These are phyloP conservation scores for Epizoanthus stellaris DNA, from an alignment of 92 coral and sea anemone genomes.

Conservation along the genomic window DNA sequence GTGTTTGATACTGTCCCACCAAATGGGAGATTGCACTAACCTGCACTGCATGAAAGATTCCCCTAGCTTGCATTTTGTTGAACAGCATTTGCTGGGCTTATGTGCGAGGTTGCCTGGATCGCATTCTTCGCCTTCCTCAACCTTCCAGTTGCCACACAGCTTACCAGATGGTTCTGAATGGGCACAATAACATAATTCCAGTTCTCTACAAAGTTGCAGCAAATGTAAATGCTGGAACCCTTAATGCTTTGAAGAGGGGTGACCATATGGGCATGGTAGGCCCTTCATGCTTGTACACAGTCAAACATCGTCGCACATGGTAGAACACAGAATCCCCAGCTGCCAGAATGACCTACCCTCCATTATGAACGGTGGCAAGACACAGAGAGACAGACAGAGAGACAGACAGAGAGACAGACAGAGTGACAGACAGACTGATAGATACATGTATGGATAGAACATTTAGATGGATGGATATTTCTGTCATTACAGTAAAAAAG, in stretches of 20 bases:
- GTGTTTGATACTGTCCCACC: no score
- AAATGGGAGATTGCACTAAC: conserved; percentile 25
- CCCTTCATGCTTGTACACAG: no score
- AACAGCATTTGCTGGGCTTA: conserved; percentile 68
- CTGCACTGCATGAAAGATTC: conserved; percentile 71
- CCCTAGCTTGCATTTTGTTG: conserved; percentile 73
- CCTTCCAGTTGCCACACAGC: conserved; percentile 92
- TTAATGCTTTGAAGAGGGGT: background rate
- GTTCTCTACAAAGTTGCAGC: no score
- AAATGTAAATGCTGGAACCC: background rate
- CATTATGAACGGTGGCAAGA: no score
- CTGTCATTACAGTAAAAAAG: background rate
- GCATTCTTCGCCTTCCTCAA: conserved; percentile 82
- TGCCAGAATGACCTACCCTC: no score
- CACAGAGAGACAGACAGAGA: no score
- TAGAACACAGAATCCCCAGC: no score
- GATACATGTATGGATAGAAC: no score
- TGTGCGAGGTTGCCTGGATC: conserved; percentile 85
- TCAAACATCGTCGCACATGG: no score
- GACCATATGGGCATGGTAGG: no score
- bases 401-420: no score
- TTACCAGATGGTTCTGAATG: conserved; percentile 70
- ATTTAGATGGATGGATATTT: background rate
- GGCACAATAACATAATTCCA: background rate
- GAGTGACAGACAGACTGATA: no score